Evolutionary conservation across 2,797 vertebrate species (phyloP), one percentile per base, ranked within the genome.

Genomic region (Cossypha niveicapilla): DNA sequence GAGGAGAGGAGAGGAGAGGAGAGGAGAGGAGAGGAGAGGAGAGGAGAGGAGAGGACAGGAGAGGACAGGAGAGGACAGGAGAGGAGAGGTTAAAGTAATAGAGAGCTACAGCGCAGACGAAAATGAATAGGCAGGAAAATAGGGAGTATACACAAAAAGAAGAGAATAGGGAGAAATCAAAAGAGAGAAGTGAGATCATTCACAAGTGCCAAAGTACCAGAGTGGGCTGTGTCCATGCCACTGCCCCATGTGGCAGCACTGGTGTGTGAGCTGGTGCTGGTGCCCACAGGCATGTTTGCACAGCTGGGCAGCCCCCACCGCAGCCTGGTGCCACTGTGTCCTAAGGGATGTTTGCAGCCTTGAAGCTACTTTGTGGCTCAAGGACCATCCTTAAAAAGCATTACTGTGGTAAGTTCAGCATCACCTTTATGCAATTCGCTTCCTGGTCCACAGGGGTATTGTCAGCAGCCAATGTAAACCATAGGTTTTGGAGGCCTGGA

Each of bases 171-270:
- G 54, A 91, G 39, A 42, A 72, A 84, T 57, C 5, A 44, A 60
- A 88, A 76, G 42, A 34, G 25, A 84, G 11, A 77, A 48, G 13
- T 37, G 72, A 78, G 42, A 24, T 74, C 4, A 11, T 68, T 85
- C 23, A 30, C 12, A 18, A 48, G 21, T 0, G 4, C 3, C 1
- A 4, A 58, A 66, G 22, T n/a, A n/a, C 15, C n/a, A 56, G 34
- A n/a, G 47, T 28, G 22, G 16, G 14, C 75, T 0, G 0, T 22
- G 18, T 66, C 39, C 4, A 7, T 57, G 51, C 28, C 1, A 2
- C 57, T 66, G 76, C 56, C 61, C 45, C 3, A 3, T 7, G 22
- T 3, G 3, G 30, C n/a, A 37, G 3, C 3, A 1, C 65, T 58
- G 66, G 35, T 24, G 54, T 32, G 27, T 30, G 76, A 68, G 28